These are phyloP conservation scores for Dolichoris vasculosae DNA, from an alignment of 1,140 invertebrate species.

Conservation along the genomic window DNA sequence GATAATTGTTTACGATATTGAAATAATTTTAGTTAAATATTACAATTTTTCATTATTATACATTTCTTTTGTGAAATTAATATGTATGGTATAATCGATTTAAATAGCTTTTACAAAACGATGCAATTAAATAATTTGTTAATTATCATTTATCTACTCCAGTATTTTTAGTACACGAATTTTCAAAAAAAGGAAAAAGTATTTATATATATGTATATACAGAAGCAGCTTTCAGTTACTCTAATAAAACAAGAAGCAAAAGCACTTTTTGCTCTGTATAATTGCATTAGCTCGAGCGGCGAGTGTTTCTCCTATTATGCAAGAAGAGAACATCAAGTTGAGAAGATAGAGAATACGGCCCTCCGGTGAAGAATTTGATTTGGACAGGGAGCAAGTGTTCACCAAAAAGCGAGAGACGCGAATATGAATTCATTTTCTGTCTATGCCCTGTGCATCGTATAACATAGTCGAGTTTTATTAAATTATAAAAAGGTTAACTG, in stretches of 20 bases:
- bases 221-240: background rate
- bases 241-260: slow-evolving; percentile 37
- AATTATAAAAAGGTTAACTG: slow-evolving; percentile 55
- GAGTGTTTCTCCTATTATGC: slow-evolving; percentile 7
- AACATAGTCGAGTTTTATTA: slow-evolving; percentile 53
- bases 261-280: slow-evolving; percentile 12
- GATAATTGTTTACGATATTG: too few relatives aligned
- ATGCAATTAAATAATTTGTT: background rate
- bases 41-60: too few relatives aligned
- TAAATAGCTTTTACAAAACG: background rate
- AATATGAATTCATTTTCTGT: slow-evolving; percentile 53
- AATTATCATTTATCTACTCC: background rate
- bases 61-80: too few relatives aligned
- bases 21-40: too few relatives aligned
- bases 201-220: too few relatives aligned
- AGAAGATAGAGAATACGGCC: background rate
- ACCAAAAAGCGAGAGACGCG: slow-evolving; percentile 15
- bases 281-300: slow-evolving; percentile 7
- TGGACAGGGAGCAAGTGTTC: background rate
- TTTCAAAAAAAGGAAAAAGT: background rate
- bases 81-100: background rate
- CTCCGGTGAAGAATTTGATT: slow-evolving; percentile 42
- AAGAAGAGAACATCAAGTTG: background rate
- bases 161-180: background rate
- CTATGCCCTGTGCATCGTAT: slow-evolving; percentile 22